These are phyloP conservation scores for Verasper variegatus DNA, from an alignment of 2,113 vertebrate species.

Conservation along the genomic window DNA sequence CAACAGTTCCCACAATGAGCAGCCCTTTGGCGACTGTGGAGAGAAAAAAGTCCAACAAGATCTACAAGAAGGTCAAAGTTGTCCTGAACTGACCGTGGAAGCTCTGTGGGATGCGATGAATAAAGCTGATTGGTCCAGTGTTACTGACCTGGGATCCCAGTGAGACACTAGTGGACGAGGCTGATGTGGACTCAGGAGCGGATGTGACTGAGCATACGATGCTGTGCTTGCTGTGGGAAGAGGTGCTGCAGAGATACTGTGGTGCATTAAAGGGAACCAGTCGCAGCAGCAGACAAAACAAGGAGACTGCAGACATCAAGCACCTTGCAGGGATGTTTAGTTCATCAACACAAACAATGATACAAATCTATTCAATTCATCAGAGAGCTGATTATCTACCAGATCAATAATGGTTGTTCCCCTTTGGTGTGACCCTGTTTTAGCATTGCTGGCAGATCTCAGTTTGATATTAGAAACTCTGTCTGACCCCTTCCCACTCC, in stretches of 20 bases:
- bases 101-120: neutral
- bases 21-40: no score
- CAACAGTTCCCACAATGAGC: no score
- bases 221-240: neutral
- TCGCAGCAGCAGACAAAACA: conserved; percentile 1
- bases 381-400: conserved; percentile 34
- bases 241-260: neutral
- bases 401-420: conserved; percentile 23
- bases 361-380: conserved; percentile 34
- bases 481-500: neutral
- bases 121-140: conserved; percentile 10
- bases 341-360: conserved; percentile 31
- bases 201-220: conserved; percentile 1
- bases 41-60: no score
- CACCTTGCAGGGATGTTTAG: neutral
- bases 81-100: neutral
- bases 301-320: conserved; percentile 13
- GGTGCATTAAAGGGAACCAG: neutral
- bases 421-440: conserved; percentile 26
- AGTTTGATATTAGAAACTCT: conserved; percentile 25
- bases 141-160: conserved; percentile 1
- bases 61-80: neutral
- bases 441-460: conserved; percentile 30
- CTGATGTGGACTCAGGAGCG: conserved; percentile 19
- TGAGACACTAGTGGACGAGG: neutral